phyloP scores from a whole-genome alignment of 92 coral and sea anemone species.

The Galaxea fascicularis region DNA sequence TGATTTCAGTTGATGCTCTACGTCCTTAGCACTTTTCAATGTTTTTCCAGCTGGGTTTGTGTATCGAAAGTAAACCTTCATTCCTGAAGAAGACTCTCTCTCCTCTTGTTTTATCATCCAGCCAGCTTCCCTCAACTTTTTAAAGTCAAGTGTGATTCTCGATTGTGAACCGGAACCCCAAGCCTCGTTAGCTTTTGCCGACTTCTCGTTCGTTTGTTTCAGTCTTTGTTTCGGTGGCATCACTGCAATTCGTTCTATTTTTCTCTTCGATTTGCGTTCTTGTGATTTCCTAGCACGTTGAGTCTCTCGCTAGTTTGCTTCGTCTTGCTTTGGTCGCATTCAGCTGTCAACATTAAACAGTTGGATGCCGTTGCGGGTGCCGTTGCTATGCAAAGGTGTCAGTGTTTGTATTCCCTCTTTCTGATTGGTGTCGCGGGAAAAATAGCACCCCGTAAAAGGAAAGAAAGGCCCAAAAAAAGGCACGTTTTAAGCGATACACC shows the following conservation, averaged over 20 bases:
- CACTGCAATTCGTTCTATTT: background rate
- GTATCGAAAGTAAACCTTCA: background rate
- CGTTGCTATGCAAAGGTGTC: too few species aligned
- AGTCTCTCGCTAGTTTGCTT: background rate
- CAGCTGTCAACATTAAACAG: background rate
- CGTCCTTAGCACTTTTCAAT: constrained; percentile 14
- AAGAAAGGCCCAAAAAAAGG: background rate
- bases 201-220: background rate
- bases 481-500: background rate
- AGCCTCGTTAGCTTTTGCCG: background rate
- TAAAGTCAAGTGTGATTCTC: background rate
- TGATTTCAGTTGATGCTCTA: constrained; percentile 6
- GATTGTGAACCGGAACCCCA: background rate
- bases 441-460: too few species aligned
- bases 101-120: background rate
- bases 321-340: background rate
- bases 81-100: background rate
- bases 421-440: too few species aligned
- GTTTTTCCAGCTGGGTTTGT: constrained; percentile 21
- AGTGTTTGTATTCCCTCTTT: too few species aligned
- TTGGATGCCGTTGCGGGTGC: constrained; percentile 1
- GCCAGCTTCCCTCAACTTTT: too few species aligned
- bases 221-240: background rate
- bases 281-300: background rate
- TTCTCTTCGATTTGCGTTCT: too few species aligned